Base-by-base conservation (phyloP, 2,113 vertebrate species). In the Scomber scombrus region DNA sequence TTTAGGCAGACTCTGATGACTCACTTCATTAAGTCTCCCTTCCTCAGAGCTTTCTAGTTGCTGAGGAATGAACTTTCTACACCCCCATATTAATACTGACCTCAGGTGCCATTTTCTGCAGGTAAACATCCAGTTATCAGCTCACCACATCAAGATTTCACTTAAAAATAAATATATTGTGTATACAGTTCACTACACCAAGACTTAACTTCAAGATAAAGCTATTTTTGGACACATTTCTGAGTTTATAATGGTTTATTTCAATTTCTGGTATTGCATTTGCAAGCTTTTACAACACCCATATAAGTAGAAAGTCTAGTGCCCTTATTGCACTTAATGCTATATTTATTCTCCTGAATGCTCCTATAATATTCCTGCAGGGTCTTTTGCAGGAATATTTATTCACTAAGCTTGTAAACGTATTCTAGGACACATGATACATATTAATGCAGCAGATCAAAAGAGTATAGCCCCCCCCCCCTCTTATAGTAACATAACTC, bases 1-100 rank as follows among this genome's bases (percentile, higher is more conserved):
- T 78, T 83, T 56, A 78, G 82, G 70, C 52, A 19, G 51, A 78
- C 58, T 86, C 77, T 57, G 84, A 88, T 89, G 90, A 93, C 86
- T 93, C 85, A 88, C 73, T 90, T 88, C 70, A 90, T 88, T 91
- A 89, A 92, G 77, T 81, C 85, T 87, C 34, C 73, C 63, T 78
- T 75, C 81, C 85, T 87, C 34, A n/a, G 81, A 91, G 85, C 87
- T 83, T 81, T 72, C 63, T 51, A 80, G 50, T 46, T 87, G 85
- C 85, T 82, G 82, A 85, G 80, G 61, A 80, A 55, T 65, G 66
- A 90, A 83, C 81, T 91, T 91, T 73, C 68, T 61, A 60, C 76
- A 58, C 71, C 49, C 79, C 58, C 61, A 85, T 64, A 57, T 52
- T 56, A 83, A 51, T 63, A 55, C 50, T 51, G 51, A 49, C 61